Base-by-base conservation (phyloP, 1,140 invertebrate species). In the Sycophaga agraensis region DNA sequence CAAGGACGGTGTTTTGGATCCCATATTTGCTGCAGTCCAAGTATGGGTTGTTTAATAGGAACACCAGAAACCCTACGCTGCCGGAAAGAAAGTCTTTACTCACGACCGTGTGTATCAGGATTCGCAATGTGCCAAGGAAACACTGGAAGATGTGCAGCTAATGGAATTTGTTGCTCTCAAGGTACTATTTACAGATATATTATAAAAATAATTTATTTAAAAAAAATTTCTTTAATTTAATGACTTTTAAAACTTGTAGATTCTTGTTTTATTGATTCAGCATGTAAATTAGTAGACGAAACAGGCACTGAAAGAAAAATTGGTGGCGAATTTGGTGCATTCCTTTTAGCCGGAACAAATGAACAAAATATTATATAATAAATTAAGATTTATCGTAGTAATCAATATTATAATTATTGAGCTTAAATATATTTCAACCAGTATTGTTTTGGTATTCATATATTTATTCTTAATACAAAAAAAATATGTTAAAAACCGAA, bases 151-250 rank as follows among this genome's bases (percentile, higher is more conserved):
- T 84, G 83, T 68, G 82, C 82, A 9, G 70, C 76, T 16, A 80
- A 83, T 59, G 79, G 80, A 6, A 77, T 84, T 66, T 84, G 82
- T 63, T 84, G 82, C 64, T 79, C 77, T 14, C 82, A 84, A 82
- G 81, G 82, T 82, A 77, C 42, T 57, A 2, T 37, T 24, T 51
- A 21, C 12, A 54, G 2, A n/a, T n/a, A 11, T 45, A 49, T 21
- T 28, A 50, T 19, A 53, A 24, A 11, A 17, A 56, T 35, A 24
- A 26, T 50, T 17, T 12, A 16, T 21, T 11, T 49, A 9, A 16
- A n/a, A 50, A 46, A 24, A 50, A 22, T n/a, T 16, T 48, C 12
- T 7, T 54, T 54, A 1, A 17, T 50, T 34, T 50, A 3, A 21
- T 22, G 16, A 19, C 5, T 31, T 50, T 21, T 34, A 35, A 31